Evolutionary conservation across 1,140 invertebrate genomes (phyloP), one percentile per base, ranked within the genome.

Genomic region (Whitmania pigra): DNA sequence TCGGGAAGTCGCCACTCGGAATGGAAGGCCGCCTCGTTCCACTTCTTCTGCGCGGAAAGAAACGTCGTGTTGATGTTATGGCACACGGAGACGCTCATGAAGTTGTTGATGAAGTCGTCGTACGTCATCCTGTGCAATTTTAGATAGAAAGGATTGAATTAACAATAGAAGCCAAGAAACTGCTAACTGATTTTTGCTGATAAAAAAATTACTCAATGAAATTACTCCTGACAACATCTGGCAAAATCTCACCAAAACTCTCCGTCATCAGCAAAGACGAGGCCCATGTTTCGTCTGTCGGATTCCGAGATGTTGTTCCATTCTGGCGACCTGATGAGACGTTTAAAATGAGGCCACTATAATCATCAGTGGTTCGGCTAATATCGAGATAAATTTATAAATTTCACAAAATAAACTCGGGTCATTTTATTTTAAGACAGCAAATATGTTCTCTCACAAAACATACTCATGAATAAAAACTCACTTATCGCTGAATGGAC

Each of bases 231-330:
- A 15, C 22, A 63, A 63, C 1, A 63, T 63, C 27, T 36, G 31
- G 31, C 31, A 53, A 69, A 4, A 9, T 17, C 54, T 71, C 29
- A 74, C 95, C 96, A 99, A 82, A 99, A 99, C 83, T 99, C 96
- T 49, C 96, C 96, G 79, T 99, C 95, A 36, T 89, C 86, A 76
- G 94, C 93, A 78, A 98, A 98, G 0, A 88, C 93, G 2, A 99
- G 83, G 0, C 93, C 93, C 27, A 98, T 83, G 75, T 92, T 88
- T 77, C 91, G 87, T 78, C 94, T 95, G 76, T 94, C 90, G 0
- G 89, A 86, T 22, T 94, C 88, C 0, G 90, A 88, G 74, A 99
- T 94, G 76, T 89, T 93, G 63, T 90, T 86, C 96, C 96, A 99
- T 83, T 98, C 94, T 54, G 75, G 66, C 1, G 73, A 76, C 22